Evolutionary conservation across 2,888 invertebrate genomes (phyloP).

Genomic region (Tetragonisca angustula): DNA sequence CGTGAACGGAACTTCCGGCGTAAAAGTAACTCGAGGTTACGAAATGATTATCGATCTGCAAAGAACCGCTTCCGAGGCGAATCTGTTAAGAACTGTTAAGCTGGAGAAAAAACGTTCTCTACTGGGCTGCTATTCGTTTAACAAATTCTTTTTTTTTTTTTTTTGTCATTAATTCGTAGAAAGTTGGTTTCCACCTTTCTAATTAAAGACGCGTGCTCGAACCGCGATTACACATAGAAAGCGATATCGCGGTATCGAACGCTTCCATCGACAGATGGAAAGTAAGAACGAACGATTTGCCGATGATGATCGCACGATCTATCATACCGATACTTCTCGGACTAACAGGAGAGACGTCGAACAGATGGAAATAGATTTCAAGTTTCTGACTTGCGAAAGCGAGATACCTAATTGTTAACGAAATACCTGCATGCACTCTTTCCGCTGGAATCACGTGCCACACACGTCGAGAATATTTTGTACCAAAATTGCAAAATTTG

Average conservation of each 20-base stretch:
- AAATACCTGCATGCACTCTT: background rate
- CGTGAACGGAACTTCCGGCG: conserved; percentile 60
- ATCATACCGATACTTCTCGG: background rate
- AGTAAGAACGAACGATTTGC: conserved; percentile 6
- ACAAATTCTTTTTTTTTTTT: conserved; percentile 4
- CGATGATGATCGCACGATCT: background rate
- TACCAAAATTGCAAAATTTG: too few species aligned
- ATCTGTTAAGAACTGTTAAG: conserved; percentile 21
- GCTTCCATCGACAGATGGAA: conserved; percentile 22
- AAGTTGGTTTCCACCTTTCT: conserved; percentile 66
- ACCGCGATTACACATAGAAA: conserved; percentile 44
- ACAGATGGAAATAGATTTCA: background rate
- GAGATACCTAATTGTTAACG: conserved; percentile 13
- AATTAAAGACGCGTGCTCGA: conserved; percentile 47
- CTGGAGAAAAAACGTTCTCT: conserved; percentile 32
- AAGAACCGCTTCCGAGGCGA: conserved; percentile 40
- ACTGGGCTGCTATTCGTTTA: conserved; percentile 9
- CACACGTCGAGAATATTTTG: too few species aligned
- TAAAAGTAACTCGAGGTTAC: conserved; percentile 53
- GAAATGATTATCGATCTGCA: conserved; percentile 50
- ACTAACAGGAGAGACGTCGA: conserved; percentile 5
- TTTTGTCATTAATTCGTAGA: conserved; percentile 50
- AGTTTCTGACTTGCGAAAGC: background rate
- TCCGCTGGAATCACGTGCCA: too few species aligned
- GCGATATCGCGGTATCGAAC: conserved; percentile 25